Conservation (phyloP, 92 coral and sea anemone species). For the Phymanthus crucifer region DNA sequence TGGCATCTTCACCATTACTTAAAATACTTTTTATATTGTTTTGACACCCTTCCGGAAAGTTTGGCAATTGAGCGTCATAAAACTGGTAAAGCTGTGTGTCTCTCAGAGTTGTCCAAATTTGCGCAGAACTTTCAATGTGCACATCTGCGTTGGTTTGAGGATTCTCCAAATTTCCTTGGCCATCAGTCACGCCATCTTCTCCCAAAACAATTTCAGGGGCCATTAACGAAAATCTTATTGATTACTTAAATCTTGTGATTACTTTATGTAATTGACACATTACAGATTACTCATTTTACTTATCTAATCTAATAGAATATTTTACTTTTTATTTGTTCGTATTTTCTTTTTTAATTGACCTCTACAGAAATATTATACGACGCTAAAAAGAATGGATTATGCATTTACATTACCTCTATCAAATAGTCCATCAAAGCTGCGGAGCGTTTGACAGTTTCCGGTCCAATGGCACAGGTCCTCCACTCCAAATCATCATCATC, state of each 20-base stretch:
- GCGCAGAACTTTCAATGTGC: slow-evolving; percentile 16
- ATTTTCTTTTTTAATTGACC: background rate
- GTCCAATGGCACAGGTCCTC: slow-evolving; percentile 1
- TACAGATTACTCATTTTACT: background rate
- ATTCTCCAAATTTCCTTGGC: background rate
- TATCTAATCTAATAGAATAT: background rate
- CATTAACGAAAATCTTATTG: slow-evolving; percentile 26
- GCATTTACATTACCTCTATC: slow-evolving; percentile 11
- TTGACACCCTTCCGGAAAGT: slow-evolving; percentile 15
- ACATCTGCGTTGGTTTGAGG: slow-evolving; percentile 4
- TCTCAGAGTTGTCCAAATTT: background rate
- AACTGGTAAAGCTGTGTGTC: background rate
- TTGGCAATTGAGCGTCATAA: slow-evolving; percentile 11
- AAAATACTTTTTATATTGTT: slow-evolving; percentile 15
- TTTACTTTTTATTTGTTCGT: no score
- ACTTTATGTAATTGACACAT: background rate
- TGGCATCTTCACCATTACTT: background rate
- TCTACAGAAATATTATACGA: background rate
- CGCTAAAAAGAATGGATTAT: background rate
- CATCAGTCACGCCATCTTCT: background rate
- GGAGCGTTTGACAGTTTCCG: slow-evolving; percentile 12
- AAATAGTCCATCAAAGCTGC: slow-evolving; percentile 18
- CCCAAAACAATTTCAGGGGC: slow-evolving; percentile 16
- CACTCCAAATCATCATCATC: slow-evolving; percentile 20
- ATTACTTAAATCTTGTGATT: background rate